A percentile compares a stretch with the other conserved stretches of the same genome.
Conservation (phyloP, 1,140 invertebrate genomes). For the Drosophila setifemur region DNA sequence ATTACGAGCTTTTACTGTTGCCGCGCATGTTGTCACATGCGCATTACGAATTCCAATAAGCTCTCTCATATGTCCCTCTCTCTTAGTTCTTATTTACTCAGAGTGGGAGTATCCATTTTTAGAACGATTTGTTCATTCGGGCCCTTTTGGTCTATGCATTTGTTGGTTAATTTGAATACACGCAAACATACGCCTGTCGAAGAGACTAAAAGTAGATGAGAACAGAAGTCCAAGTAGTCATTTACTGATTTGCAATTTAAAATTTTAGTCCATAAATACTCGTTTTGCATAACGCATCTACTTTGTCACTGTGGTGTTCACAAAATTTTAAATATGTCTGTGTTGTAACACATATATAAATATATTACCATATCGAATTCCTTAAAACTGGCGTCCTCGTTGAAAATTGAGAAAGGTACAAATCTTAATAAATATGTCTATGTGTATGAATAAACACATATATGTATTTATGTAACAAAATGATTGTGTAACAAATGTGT, state of each 20-base stretch:
- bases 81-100: slow-evolving; percentile 12
- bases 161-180: slow-evolving; percentile 14
- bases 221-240: not conserved
- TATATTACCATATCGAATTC: not conserved
- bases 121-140: slow-evolving; percentile 37
- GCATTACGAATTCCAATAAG: slow-evolving; percentile 56
- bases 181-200: slow-evolving; percentile 4
- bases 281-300: slow-evolving; percentile 49
- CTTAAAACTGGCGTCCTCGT: not conserved
- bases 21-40: slow-evolving; percentile 46
- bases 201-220: slow-evolving; percentile 7
- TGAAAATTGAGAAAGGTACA: not conserved
- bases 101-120: slow-evolving; percentile 57
- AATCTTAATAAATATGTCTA: not conserved
- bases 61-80: slow-evolving; percentile 7
- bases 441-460: not conserved
- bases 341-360: not conserved
- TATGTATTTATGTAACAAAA: not conserved
- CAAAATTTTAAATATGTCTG: slow-evolving; percentile 2
- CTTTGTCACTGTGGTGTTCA: slow-evolving; percentile 16
- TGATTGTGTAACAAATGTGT: no score
- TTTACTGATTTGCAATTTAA: slow-evolving; percentile 30
- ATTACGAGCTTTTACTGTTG: slow-evolving; percentile 4
- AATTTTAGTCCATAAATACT: slow-evolving; percentile 63
- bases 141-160: not conserved